These are phyloP conservation scores for Drosophila macrospina DNA, from an alignment of 2,888 invertebrate species.

Conservation along the genomic window DNA sequence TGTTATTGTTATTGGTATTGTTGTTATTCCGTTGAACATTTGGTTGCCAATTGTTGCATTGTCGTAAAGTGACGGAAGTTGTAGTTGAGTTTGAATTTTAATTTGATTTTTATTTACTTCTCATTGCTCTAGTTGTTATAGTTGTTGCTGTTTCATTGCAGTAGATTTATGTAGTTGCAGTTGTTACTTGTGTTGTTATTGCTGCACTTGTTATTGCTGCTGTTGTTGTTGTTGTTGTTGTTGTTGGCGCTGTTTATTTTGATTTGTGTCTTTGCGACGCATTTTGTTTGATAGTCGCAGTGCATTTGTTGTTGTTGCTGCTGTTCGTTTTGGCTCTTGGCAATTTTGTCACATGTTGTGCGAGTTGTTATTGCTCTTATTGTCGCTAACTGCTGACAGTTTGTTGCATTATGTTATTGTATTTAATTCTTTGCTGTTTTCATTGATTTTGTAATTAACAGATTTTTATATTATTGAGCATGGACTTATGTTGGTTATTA, in stretches of 20 bases:
- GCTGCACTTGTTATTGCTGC: conserved; percentile 14
- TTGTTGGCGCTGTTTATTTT: too few species aligned
- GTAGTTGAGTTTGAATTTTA: conserved; percentile 15
- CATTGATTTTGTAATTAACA: conserved; percentile 56
- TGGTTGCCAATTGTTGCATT: conserved; percentile 53
- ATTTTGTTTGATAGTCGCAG: conserved; percentile 32
- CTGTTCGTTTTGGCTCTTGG: conserved; percentile 1
- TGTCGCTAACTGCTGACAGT: conserved; percentile 34
- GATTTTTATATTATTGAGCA: conserved; percentile 35
- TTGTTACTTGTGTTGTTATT: conserved; percentile 22
- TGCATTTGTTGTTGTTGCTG: conserved; percentile 13
- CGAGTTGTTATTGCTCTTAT: conserved; percentile 6
- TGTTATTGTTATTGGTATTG: conserved; percentile 15
- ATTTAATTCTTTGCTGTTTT: conserved; percentile 28
- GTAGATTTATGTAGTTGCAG: not conserved
- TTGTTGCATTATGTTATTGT: conserved; percentile 36
- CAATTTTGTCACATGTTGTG: conserved; percentile 39
- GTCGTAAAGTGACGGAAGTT: conserved; percentile 18
- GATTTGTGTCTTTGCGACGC: conserved; percentile 34
- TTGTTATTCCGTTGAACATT: conserved; percentile 33
- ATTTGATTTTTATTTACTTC: not conserved
- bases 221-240: conserved; percentile 25
- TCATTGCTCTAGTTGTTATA: not conserved
- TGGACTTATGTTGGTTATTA: conserved; percentile 20
- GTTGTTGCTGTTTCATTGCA: conserved; percentile 24